Evolutionary conservation across 2,888 invertebrate species (phyloP), one percentile per base, ranked within the genome.

Genomic region (Tiphia femorata): DNA sequence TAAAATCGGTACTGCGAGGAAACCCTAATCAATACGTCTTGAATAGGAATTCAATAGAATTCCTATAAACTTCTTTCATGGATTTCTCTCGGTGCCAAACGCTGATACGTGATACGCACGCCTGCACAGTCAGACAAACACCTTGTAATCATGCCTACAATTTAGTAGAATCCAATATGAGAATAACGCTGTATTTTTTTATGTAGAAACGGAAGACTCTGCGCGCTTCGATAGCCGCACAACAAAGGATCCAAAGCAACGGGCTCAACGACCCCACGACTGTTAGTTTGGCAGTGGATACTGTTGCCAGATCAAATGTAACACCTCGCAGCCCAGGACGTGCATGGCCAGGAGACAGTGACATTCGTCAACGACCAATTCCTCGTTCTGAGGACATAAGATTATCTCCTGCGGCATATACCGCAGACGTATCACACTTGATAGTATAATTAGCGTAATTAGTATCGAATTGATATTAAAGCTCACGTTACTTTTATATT

Each of bases 151-250:
- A n/a, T n/a, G n/a, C n/a, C n/a, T n/a, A n/a, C n/a, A n/a, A n/a
- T n/a, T n/a, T n/a, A n/a, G n/a, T n/a, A n/a, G n/a, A n/a, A n/a
- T 58, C 29, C 23, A 8, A 20, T 8, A 2, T 16, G 2, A 19
- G n/a, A 8, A n/a, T n/a, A n/a, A n/a, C n/a, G n/a, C n/a, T n/a
- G n/a, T n/a, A n/a, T n/a, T 48, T 35, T 53, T 62, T 62, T 72
- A 87, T 89, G 58, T 86, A 97, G 96, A 96, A 96, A 87, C 90
- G 96, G 49, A 95, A 95, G 85, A 91, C 92, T 0, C 84, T 96
- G 67, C 88, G 95, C 48, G 92, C 94, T 42, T 91, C 94, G 0
- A 87, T 94, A 70, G 88, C 92, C 72, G 87, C 91, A 64, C 94
- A 94, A 83, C 88, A 94, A 59, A 69, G 70, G 27, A 88, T 90